Conservation (phyloP, 23 tunicate species). For the Styela plicata region DNA sequence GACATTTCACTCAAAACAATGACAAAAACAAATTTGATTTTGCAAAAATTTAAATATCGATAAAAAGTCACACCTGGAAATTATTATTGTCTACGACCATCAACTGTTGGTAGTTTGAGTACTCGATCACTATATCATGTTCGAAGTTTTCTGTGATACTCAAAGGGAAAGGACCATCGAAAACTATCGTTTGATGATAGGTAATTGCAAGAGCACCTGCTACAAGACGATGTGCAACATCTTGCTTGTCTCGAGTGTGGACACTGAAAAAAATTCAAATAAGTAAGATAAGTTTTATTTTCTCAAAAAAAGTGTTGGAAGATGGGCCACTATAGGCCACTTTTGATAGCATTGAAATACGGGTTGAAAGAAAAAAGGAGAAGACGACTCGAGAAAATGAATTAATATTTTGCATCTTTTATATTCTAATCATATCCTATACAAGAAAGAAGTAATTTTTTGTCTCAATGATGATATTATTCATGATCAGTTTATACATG, state of each 20-base stretch:
- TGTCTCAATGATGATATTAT: too few relatives aligned
- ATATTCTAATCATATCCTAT: too few relatives aligned
- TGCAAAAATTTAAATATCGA: not conserved
- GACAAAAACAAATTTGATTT: not conserved
- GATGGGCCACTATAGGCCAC: too few relatives aligned
- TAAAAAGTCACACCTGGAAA: conserved; percentile 69
- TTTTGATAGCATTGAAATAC: too few relatives aligned
- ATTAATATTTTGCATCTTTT: too few relatives aligned
- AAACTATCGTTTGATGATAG: conserved; percentile 28
- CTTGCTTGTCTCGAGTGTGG: conserved; percentile 76
- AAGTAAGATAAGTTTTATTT: too few relatives aligned
- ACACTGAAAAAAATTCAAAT: conserved; percentile 38
- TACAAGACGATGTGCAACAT: conserved; percentile 53
- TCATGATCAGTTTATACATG: too few relatives aligned
- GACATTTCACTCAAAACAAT: not conserved
- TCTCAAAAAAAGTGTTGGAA: too few relatives aligned
- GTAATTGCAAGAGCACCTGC: conserved; percentile 39
- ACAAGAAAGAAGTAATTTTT: too few relatives aligned
- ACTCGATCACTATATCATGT: conserved; percentile 34
- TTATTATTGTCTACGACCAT: conserved; percentile 43
- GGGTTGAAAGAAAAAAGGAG: too few relatives aligned
- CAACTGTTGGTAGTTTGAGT: conserved; percentile 34
- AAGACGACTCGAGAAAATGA: too few relatives aligned
- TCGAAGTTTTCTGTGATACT: conserved; percentile 13
- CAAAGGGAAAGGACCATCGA: conserved; percentile 56